A percentile compares a stretch with the other conserved stretches of the same genome.
Evolutionary conservation across 1,140 invertebrate species (phyloP).

Genomic region (Apis florea): DNA sequence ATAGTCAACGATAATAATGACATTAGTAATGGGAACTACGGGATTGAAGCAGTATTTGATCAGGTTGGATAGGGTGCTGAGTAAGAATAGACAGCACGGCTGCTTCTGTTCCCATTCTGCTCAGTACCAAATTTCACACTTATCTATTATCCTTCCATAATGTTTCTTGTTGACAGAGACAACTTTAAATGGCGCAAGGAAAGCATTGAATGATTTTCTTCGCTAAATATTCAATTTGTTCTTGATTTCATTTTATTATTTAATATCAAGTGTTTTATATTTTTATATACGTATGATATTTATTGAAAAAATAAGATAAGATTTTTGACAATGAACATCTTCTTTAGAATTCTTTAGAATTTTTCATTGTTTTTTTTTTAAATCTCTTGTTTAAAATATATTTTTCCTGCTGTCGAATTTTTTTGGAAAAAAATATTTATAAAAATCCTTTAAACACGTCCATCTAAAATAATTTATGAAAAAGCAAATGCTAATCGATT

Average conservation of each 20-base stretch:
- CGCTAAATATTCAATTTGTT: background rate
- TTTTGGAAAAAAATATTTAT: too few species aligned
- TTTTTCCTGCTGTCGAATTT: too few species aligned
- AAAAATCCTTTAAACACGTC: too few species aligned
- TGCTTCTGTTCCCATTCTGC: constrained; percentile 77
- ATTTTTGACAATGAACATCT: too few species aligned
- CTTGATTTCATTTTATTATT: accelerated
- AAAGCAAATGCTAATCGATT: too few species aligned
- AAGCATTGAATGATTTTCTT: background rate
- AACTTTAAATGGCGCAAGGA: constrained; percentile 47
- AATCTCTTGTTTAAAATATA: too few species aligned
- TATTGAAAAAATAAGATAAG: too few species aligned
- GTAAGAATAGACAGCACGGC: constrained; percentile 73
- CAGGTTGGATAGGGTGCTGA: constrained; percentile 72
- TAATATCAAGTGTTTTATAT: background rate
- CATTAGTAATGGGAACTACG: constrained; percentile 65
- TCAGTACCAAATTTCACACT: constrained; percentile 68
- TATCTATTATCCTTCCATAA: constrained; percentile 65
- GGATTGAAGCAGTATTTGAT: constrained; percentile 74
- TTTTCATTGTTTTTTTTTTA: too few species aligned
- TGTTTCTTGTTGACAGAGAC: constrained; percentile 52
- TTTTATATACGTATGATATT: too few species aligned
- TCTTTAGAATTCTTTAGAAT: too few species aligned
- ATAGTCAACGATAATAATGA: constrained; percentile 54
- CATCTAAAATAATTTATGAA: too few species aligned